phyloP scores from a whole-genome alignment of 2,797 vertebrate species.

The Poeciliopsis turneri region DNA sequence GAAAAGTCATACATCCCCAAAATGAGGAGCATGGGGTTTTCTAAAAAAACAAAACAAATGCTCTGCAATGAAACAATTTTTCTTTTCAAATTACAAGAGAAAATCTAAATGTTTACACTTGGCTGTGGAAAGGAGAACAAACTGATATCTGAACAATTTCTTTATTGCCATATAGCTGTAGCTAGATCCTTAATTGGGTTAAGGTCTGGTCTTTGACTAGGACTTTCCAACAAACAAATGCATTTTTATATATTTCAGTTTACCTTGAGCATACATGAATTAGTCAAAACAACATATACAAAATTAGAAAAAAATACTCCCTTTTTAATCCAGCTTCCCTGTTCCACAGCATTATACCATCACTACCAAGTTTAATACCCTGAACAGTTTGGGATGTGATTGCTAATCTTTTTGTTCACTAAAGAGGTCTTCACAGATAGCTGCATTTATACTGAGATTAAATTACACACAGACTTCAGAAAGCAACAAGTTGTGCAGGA shows the following conservation, averaged over 20 bases:
- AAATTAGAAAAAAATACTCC: too few species aligned
- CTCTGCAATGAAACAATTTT: background rate
- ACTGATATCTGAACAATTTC: background rate
- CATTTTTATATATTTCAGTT: too few species aligned
- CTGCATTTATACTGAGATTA: background rate
- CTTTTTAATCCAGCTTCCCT: background rate
- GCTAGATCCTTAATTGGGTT: background rate
- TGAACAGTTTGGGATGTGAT: background rate
- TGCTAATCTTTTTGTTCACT: background rate
- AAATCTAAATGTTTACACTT: background rate
- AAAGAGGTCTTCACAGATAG: background rate
- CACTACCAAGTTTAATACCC: background rate
- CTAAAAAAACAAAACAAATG: slow-evolving; percentile 7
- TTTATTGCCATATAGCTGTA: background rate
- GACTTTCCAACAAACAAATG: background rate
- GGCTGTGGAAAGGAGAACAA: background rate
- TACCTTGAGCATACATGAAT: too few species aligned
- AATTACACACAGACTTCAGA: background rate
- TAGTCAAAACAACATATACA: too few species aligned
- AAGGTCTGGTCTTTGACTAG: background rate
- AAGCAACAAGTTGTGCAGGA: background rate
- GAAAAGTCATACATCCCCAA: slow-evolving; percentile 28
- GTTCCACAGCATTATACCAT: background rate
- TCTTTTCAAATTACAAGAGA: slow-evolving; percentile 11
- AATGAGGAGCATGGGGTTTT: background rate